These are phyloP conservation scores for Anarsia innoxiella DNA, from an alignment of 2,888 invertebrate genomes.

Conservation along the genomic window DNA sequence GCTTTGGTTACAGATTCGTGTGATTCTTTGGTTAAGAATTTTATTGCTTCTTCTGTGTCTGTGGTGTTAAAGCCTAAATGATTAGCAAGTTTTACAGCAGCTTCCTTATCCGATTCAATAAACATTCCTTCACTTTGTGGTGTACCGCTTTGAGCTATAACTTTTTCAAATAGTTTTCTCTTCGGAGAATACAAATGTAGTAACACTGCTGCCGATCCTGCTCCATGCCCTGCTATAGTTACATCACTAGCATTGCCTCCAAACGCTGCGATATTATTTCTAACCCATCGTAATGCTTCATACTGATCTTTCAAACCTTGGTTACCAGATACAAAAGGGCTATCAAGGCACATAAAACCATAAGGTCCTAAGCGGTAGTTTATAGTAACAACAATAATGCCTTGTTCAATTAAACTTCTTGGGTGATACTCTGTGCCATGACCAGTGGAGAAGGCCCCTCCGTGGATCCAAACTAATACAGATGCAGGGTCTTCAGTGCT, in stretches of 20 bases:
- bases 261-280: slow-evolving; percentile 51
- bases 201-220: slow-evolving; percentile 53
- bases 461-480: slow-evolving; percentile 62
- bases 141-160: slow-evolving; percentile 57
- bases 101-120: slow-evolving; percentile 41
- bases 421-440: slow-evolving; percentile 43
- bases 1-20: slow-evolving; percentile 48
- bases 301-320: slow-evolving; percentile 64
- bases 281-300: slow-evolving; percentile 54
- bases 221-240: slow-evolving; percentile 56
- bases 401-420: slow-evolving; percentile 45
- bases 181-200: slow-evolving; percentile 54
- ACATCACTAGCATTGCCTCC: slow-evolving; percentile 64
- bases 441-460: slow-evolving; percentile 47
- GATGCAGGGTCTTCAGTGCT: slow-evolving; percentile 49
- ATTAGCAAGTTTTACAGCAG: slow-evolving; percentile 47
- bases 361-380: slow-evolving; percentile 65
- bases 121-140: slow-evolving; percentile 53
- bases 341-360: slow-evolving; percentile 60
- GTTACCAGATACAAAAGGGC: slow-evolving; percentile 53
- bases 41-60: slow-evolving; percentile 44
- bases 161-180: slow-evolving; percentile 55
- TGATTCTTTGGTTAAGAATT: slow-evolving; percentile 38
- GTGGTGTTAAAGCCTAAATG: slow-evolving; percentile 49
- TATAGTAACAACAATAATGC: slow-evolving; percentile 52